Evolutionary conservation across 2,888 invertebrate species (phyloP).

Genomic region (Orthosia cruda): DNA sequence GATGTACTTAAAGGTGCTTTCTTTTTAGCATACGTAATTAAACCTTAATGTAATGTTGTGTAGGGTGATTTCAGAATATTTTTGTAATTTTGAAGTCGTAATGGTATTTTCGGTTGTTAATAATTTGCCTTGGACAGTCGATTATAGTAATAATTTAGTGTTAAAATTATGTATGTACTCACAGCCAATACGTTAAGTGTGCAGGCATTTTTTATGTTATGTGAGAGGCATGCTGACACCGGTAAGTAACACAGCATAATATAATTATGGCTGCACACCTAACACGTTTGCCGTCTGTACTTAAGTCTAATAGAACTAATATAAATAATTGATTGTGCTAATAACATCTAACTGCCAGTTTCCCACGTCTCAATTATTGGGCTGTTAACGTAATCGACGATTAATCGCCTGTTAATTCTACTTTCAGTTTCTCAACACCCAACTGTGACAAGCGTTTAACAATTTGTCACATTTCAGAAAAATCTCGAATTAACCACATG

Average conservation of each 20-base stretch:
- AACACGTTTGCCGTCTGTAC: background rate
- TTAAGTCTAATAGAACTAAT: background rate
- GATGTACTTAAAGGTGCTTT: constrained; percentile 61
- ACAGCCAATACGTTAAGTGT: background rate
- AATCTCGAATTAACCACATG: too few species aligned
- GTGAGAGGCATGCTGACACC: background rate
- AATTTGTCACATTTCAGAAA: too few species aligned
- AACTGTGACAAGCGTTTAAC: too few species aligned
- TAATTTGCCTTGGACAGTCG: constrained; percentile 21
- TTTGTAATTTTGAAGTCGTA: constrained; percentile 40
- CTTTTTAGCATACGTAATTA: constrained; percentile 39
- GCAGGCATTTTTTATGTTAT: background rate
- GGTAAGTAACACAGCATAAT: too few species aligned
- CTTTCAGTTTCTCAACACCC: too few species aligned
- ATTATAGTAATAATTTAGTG: background rate
- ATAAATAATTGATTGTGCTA: constrained; percentile 1
- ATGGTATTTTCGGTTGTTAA: background rate
- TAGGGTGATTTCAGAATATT: constrained; percentile 34
- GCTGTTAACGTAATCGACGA: too few species aligned
- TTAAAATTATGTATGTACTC: background rate
- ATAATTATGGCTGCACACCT: background rate
- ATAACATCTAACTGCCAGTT: too few species aligned
- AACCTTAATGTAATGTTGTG: background rate
- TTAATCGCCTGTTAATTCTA: too few species aligned
- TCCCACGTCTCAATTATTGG: too few species aligned